Conservation (phyloP, 2,113 vertebrate genomes). For the Poeciliopsis retropinna region DNA sequence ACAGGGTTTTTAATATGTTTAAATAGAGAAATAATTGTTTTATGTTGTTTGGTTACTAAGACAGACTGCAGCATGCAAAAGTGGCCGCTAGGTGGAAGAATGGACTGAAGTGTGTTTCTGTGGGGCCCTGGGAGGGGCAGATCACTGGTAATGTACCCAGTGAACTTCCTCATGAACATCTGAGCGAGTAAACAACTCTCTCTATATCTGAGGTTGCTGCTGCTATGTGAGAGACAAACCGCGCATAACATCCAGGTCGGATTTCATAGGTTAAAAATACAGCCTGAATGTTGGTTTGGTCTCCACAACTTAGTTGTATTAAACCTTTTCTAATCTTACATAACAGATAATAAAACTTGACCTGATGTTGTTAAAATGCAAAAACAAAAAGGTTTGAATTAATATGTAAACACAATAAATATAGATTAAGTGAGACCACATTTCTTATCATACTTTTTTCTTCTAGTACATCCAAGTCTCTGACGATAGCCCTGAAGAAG, state of each 20-base stretch:
- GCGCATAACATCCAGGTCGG: slow-evolving; percentile 35
- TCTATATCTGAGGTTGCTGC: slow-evolving; percentile 28
- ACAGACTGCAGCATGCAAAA: slow-evolving; percentile 29
- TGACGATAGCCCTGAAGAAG: slow-evolving; percentile 97
- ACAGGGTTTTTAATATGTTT: neutral
- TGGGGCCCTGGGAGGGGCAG: slow-evolving; percentile 61
- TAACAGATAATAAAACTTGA: neutral
- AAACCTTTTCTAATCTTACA: neutral
- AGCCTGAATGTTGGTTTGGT: neutral
- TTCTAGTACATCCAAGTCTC: slow-evolving; percentile 90
- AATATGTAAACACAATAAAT: too few species aligned
- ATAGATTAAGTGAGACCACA: too few species aligned
- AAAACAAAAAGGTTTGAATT: neutral
- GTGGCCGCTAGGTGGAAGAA: slow-evolving; percentile 64
- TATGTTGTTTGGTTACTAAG: neutral
- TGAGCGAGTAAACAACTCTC: slow-evolving; percentile 62
- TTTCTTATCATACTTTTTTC: slow-evolving; percentile 82
- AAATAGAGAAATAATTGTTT: neutral
- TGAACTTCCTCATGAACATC: slow-evolving; percentile 68
- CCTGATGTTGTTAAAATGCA: neutral
- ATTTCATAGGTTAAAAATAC: slow-evolving; percentile 27
- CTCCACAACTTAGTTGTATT: neutral
- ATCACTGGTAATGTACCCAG: slow-evolving; percentile 47
- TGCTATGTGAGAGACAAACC: slow-evolving; percentile 28
- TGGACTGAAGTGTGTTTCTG: slow-evolving; percentile 5